Base-by-base conservation (phyloP, 2,797 vertebrate genomes). In the Pagetopsis macropterus region DNA sequence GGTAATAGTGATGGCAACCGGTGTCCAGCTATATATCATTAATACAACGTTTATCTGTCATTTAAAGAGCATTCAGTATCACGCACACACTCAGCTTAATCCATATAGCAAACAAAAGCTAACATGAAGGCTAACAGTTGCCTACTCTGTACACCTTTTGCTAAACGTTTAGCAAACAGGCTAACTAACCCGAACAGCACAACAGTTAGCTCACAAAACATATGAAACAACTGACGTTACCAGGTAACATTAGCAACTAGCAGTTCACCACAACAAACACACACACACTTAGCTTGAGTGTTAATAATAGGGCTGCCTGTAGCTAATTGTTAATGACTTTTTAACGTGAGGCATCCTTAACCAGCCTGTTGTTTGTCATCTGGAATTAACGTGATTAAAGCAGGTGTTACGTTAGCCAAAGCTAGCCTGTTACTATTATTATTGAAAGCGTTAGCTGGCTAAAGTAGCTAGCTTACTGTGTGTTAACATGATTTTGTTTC, bases 391-490 rank as follows among this genome's bases (percentile, higher is more conserved):
- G 27, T 7, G 44, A 62, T 58, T 64, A 23, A 13, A 52, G 23
- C 55, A 61, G 65, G 17, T 63, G 55, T 14, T 52, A 9, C 33
- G 33, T 37, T 37, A 37, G 65, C 55, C 72, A 27, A 65, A 76
- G 45, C 82, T 76, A 72, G 57, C 79, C 33, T 43, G 56, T 65
- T 46, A 56, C 21, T 57, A 19, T 15, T 43, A 37, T 17, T 52
- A 23, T 11, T 63, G 41, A 12, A 49, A 17, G 40, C 46, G 61
- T 65, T 84, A 81, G 66, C 75, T 4, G 16, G 78, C 83, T 86
- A 87, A 62, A 13, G 50, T 10, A 21, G 81, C 81, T 80, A 82
- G 70, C 86, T 68, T 6, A 4, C 54, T 5, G 51, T 56, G 40
- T 23, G 16, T 58, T 70, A 51, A 76, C 50, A 67, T 49, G 68